Percentiles rank a stretch among this genome's conserved stretches.
Evolutionary conservation across 2,888 invertebrate species (phyloP).

Genomic region (Drosophila lutescens): DNA sequence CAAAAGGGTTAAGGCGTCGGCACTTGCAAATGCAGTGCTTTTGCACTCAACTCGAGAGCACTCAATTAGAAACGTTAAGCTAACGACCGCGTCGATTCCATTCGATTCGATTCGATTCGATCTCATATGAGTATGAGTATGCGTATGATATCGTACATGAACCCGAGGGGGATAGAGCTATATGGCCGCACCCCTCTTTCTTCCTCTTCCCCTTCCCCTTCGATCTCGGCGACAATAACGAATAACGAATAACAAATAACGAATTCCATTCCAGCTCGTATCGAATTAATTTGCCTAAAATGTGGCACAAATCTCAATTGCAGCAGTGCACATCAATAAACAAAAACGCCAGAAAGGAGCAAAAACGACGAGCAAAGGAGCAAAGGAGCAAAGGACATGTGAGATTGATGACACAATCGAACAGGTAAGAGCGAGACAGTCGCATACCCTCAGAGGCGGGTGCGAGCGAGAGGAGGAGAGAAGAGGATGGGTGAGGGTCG

Average conservation of each 20-base stretch:
- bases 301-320: slow-evolving; percentile 52
- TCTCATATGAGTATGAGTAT: neutral
- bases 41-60: slow-evolving; percentile 40
- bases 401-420: slow-evolving; percentile 71
- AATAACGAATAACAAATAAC: neutral
- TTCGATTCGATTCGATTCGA: slow-evolving; percentile 1
- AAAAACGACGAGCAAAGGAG: slow-evolving; percentile 12
- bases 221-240: slow-evolving; percentile 10
- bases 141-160: slow-evolving; percentile 1
- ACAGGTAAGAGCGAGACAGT: slow-evolving; percentile 32
- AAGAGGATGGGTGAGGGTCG: slow-evolving; percentile 10
- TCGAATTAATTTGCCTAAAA: slow-evolving; percentile 68
- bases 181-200: neutral
- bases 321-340: slow-evolving; percentile 29
- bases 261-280: slow-evolving; percentile 12
- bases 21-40: slow-evolving; percentile 29
- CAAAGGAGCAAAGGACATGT: slow-evolving; percentile 50
- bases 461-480: slow-evolving; percentile 22
- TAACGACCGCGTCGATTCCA: slow-evolving; percentile 33
- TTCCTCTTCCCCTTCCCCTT: neutral
- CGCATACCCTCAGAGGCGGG: neutral
- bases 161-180: slow-evolving; percentile 17
- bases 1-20: slow-evolving; percentile 24
- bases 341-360: slow-evolving; percentile 30
- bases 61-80: slow-evolving; percentile 41